Conservation (phyloP, 2,113 vertebrate genomes). For the Ahaetulla prasina region DNA sequence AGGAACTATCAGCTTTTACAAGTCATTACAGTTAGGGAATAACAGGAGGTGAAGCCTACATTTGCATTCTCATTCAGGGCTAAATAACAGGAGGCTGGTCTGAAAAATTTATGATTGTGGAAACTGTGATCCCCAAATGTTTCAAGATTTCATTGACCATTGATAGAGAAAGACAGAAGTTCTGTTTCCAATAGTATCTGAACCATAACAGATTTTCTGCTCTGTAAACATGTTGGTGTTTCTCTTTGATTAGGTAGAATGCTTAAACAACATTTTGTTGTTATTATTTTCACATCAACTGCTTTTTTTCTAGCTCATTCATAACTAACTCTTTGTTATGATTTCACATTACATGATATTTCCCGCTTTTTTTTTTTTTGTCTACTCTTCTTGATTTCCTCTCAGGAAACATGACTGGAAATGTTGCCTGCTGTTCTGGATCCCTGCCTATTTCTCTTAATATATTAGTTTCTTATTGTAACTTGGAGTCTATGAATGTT, state of each 20-base stretch:
- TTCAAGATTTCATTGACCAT: neutral
- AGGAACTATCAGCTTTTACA: neutral
- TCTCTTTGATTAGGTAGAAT: neutral
- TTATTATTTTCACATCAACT: neutral
- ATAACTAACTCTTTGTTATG: neutral
- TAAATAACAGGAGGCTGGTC: neutral
- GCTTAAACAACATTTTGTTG: neutral
- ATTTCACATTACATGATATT: neutral
- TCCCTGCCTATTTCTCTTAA: neutral
- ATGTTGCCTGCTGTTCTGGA: neutral
- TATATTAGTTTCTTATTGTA: neutral
- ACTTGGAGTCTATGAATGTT: neutral
- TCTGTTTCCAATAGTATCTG: neutral
- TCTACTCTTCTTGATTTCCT: neutral
- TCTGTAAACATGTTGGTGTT: neutral
- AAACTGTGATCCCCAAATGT: neutral
- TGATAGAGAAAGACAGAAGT: neutral
- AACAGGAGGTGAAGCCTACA: neutral
- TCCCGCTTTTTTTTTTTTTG: neutral
- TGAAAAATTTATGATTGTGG: neutral
- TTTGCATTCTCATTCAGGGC: neutral
- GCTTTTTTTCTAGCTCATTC: neutral
- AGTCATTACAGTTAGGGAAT: neutral
- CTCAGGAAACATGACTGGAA: neutral
- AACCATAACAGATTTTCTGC: neutral